A percentile compares a stretch with the other conserved stretches of the same genome.
These are phyloP conservation scores for Drosophila varians DNA, from an alignment of 1,140 invertebrate species.

Conservation along the genomic window DNA sequence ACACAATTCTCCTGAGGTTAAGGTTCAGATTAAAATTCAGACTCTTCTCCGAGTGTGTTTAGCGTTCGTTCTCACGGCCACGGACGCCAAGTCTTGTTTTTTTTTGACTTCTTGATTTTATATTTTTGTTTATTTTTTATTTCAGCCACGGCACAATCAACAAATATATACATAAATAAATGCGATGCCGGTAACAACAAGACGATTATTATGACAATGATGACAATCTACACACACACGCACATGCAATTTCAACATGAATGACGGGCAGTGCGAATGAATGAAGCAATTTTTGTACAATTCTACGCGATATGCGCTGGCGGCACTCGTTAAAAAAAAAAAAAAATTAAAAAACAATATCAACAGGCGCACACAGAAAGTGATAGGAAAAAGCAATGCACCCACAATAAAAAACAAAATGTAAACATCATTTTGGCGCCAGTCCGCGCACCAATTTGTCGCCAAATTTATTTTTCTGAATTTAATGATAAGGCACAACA, in stretches of 20 bases:
- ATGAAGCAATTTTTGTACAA: conserved; percentile 37
- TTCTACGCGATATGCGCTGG: conserved; percentile 22
- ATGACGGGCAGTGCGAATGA: conserved; percentile 28
- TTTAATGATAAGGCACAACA: conserved; percentile 21
- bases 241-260: conserved; percentile 17
- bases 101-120: conserved; percentile 12
- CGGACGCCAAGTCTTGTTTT: conserved; percentile 6
- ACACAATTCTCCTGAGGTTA: conserved; percentile 66
- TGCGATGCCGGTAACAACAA: conserved; percentile 35
- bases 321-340: not conserved
- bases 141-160: conserved; percentile 37
- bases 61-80: conserved; percentile 60
- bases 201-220: conserved; percentile 42
- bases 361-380: conserved; percentile 3
- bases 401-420: conserved; percentile 13
- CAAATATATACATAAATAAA: conserved; percentile 48
- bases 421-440: conserved; percentile 49
- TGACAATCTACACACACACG: conserved; percentile 20
- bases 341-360: conserved; percentile 4
- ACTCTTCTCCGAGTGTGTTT: conserved; percentile 1
- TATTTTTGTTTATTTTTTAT: conserved; percentile 15
- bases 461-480: conserved; percentile 47
- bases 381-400: conserved; percentile 25
- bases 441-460: conserved; percentile 58
- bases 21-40: conserved; percentile 16